These are phyloP conservation scores for Meteorus sp. DNA, from an alignment of 1,140 invertebrate genomes.

Conservation along the genomic window DNA sequence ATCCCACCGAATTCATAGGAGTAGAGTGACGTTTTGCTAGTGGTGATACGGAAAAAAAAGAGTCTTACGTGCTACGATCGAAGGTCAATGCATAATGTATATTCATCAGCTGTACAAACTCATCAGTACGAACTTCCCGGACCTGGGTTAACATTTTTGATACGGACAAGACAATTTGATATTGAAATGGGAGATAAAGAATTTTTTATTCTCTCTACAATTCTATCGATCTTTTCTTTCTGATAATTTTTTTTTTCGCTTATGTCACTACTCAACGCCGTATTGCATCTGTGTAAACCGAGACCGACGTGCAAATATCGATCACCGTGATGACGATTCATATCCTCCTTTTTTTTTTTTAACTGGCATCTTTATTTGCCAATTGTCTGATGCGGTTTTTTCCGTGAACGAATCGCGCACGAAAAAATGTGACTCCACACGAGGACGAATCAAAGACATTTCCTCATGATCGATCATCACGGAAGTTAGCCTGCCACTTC, in stretches of 20 bases:
- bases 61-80: too few relatives aligned
- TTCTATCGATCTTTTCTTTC: constrained; percentile 7
- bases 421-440: constrained; percentile 21
- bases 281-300: constrained; percentile 41
- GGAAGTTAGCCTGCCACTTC: background rate
- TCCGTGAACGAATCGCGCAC: constrained; percentile 34
- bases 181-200: background rate
- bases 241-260: constrained; percentile 12
- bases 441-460: constrained; percentile 33
- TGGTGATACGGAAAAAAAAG: too few relatives aligned
- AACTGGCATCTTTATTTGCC: constrained; percentile 42
- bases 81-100: too few relatives aligned
- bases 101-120: too few relatives aligned
- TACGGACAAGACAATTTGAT: background rate
- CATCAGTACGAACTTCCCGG: background rate
- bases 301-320: constrained; percentile 34
- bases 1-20: background rate
- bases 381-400: constrained; percentile 37
- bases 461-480: background rate
- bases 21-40: too few relatives aligned
- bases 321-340: constrained; percentile 29
- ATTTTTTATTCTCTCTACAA: background rate
- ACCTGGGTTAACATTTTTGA: background rate
- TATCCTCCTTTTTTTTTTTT: too few relatives aligned
- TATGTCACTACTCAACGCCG: background rate